Conservation (phyloP, 2,797 vertebrate genomes). For the Sitta carolinensis region DNA sequence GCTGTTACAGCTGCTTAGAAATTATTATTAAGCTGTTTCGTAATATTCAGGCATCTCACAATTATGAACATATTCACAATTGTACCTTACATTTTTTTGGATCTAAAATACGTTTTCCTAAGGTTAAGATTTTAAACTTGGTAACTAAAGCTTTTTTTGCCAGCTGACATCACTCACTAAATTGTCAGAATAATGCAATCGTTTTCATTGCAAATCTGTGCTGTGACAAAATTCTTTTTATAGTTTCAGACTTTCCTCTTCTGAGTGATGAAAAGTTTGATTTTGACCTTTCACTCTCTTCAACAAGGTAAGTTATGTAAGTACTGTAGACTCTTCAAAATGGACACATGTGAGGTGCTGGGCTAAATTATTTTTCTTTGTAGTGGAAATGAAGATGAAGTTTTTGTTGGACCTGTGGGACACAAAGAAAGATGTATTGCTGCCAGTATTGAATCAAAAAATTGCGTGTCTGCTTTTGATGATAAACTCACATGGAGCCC, state of each 20-base stretch:
- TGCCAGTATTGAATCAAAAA: conserved; percentile 47
- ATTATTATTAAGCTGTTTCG: not conserved
- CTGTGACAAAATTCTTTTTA: not conserved
- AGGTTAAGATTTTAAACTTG: not conserved
- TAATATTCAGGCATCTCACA: not conserved
- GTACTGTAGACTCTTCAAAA: not conserved
- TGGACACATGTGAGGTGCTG: rapidly evolving
- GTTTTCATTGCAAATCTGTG: not conserved
- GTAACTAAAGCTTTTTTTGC: not conserved
- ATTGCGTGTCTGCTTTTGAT: not conserved
- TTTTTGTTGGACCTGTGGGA: conserved; percentile 83
- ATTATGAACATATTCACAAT: not conserved
- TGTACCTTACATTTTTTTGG: not conserved
- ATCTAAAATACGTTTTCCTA: not conserved
- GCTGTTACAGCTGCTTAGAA: not conserved
- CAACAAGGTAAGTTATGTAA: conserved; percentile 70
- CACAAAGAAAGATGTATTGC: conserved; percentile 82
- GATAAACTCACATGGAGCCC: conserved; percentile 79
- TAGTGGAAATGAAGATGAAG: conserved; percentile 86
- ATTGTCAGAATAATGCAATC: not conserved
- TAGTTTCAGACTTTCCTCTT: conserved; percentile 67
- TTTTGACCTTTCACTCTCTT: conserved; percentile 80
- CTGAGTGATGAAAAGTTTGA: conserved; percentile 80
- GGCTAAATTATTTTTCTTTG: not conserved
- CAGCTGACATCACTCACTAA: not conserved